Evolutionary conservation across 1,140 invertebrate genomes (phyloP).

Genomic region (Caerostris darwini): DNA sequence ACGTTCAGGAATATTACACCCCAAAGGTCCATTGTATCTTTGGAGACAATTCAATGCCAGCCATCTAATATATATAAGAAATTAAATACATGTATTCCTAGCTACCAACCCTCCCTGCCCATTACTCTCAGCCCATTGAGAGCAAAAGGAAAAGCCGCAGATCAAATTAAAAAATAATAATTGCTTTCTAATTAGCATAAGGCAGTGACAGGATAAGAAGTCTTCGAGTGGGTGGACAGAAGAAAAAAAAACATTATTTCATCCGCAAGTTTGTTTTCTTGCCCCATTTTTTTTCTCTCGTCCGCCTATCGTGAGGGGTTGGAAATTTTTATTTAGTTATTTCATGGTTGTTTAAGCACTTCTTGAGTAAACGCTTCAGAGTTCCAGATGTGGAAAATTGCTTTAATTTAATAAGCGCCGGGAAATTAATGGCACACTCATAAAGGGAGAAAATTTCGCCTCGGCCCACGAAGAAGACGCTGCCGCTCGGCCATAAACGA

Average conservation of each 20-base stretch:
- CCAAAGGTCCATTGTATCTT: background rate
- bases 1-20: background rate
- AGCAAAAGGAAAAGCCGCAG: background rate
- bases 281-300: background rate
- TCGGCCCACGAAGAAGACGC: background rate
- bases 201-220: constrained; percentile 3
- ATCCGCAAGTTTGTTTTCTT: constrained; percentile 30
- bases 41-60: background rate
- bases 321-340: constrained; percentile 66
- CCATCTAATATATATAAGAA: background rate
- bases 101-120: background rate
- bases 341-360: constrained; percentile 67
- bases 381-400: constrained; percentile 65
- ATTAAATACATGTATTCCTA: background rate
- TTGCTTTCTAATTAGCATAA: constrained; percentile 49
- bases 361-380: constrained; percentile 64
- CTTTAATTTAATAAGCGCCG: constrained; percentile 70
- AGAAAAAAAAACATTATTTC: constrained; percentile 37
- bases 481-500: background rate
- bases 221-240: background rate
- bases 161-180: background rate
- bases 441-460: constrained; percentile 15
- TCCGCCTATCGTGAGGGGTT: too few relatives aligned
- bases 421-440: constrained; percentile 66
- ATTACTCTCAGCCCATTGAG: background rate